Evolutionary conservation across 2,888 invertebrate species (phyloP), one percentile per base, ranked within the genome.

Genomic region (Dryocosmus kuriphilus): DNA sequence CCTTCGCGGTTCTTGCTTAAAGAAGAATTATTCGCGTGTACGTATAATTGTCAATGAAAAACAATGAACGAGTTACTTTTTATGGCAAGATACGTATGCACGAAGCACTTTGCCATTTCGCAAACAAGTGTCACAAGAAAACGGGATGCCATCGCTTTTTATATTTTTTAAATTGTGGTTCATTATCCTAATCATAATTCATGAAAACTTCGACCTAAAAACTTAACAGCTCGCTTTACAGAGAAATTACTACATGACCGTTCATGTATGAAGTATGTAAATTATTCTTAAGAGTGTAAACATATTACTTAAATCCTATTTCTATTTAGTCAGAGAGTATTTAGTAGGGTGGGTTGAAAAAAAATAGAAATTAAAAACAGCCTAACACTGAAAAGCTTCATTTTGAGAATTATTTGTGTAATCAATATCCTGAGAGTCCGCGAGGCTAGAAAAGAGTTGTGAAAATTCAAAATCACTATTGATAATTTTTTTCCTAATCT

Each of bases 21-120:
- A 22, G 35, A 3, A 60, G 61, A 38, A 35, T 51, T 55, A 75
- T 81, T 77, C 79, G 77, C 75, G 75, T 77, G 81, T 81, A 77
- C 77, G 81, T 51, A n/a, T n/a, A 78, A 79, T 76, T 74, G 76
- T 74, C 77, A 79, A 67, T 74, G 77, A 78, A 78, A 46, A 62
- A 73, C 74, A 74, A 74, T 76, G 78, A 78, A 77, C 81, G 79
- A 51, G 9, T 51, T 77, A 81, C 79, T 60, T 77, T 67, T 67
- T 62, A 79, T 81, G 79, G 61, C 78, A 65, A 60, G 76, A 79
- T 74, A 51, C 38, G 35, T 27, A 51, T 27, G 46, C 30, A 27
- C 24, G n/a, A 51, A 51, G 51, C n/a, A 51, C 51, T 51, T 51
- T 51, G n/a, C n/a, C n/a, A 9, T 51, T 51, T 51, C 51, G 51